Base-by-base conservation (phyloP, 2,113 vertebrate species). In the Bufo gargarizans region DNA sequence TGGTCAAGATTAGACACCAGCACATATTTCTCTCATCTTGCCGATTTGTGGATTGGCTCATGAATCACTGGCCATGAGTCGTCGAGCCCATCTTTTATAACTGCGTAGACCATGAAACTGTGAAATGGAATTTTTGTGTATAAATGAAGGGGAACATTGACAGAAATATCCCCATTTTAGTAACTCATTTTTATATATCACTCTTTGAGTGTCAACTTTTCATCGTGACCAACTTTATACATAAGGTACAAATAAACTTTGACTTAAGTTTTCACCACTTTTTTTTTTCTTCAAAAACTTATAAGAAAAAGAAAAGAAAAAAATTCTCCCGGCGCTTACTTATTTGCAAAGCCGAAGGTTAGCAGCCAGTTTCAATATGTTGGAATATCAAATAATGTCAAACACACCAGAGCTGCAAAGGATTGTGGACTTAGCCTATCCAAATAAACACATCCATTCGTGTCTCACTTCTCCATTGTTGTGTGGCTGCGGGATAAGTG, bases 361-460 rank as follows among this genome's bases (percentile, higher is more conserved):
- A 50, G n/a, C 74, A 72, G 78, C 79, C 79, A 82, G 79, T 76
- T 82, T 74, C 43, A 50, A 61, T 56, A 74, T 76, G 43, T 47
- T 82, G 86, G 67, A 82, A 82, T 88, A 74, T 82, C 79, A 88
- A 82, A 76, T 53, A 55, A 80, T 82, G 86, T 88, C 86, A 76
- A 82, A 82, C 86, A 74, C 67, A 49, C 65, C 43, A 56, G 11
- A 17, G 77, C 22, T 81, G 86, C 67, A 74, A 71, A 71, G 86
- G 56, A 88, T 82, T 88, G 61, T 82, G 86, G 86, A 55, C 67
- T 82, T 88, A 77, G 53, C 55, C 55, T 50, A 47, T 83, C 58
- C 72, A 88, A 84, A 84, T 88, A 76, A 77, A 88, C 87, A 83
- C 81, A 83, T 67, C 56, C 86, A 61, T 88, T 74, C 55, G 20